phyloP scores from a whole-genome alignment of 2,113 vertebrate genomes.

The Chaetodon auriga region DNA sequence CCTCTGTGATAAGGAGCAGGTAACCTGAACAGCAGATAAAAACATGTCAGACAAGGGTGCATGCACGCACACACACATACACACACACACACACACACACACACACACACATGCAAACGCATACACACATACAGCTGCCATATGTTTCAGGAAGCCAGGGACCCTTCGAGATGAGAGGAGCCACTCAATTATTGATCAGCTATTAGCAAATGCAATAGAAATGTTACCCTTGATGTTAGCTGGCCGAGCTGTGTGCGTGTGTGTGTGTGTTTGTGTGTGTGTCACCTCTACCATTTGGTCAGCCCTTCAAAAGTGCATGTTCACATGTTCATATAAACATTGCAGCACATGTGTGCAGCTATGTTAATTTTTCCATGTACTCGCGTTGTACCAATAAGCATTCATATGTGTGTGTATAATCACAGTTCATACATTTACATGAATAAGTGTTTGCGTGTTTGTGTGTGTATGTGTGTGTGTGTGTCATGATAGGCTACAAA shows the following conservation, averaged over 20 bases:
- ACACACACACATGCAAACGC: neutral
- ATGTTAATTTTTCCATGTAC: neutral
- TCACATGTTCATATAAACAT: constrained; percentile 10
- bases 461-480: constrained; percentile 26
- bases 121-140: constrained; percentile 82
- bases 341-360: neutral
- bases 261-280: constrained; percentile 37
- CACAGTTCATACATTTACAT: constrained; percentile 27
- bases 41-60: constrained; percentile 64
- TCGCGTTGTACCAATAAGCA: neutral
- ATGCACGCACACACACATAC: constrained; percentile 6
- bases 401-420: neutral
- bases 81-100: constrained; percentile 45
- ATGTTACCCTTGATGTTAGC: constrained; percentile 94
- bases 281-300: constrained; percentile 15
- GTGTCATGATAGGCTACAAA: constrained; percentile 69
- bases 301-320: constrained; percentile 6
- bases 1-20: constrained; percentile 85
- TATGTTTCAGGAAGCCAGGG: constrained; percentile 92
- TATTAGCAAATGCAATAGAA: constrained; percentile 99
- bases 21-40: constrained; percentile 81
- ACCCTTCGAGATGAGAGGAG: constrained; percentile 90
- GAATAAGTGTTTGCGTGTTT: constrained; percentile 12
- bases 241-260: constrained; percentile 67
- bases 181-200: constrained; percentile 99